Base-by-base conservation (phyloP, 2,888 invertebrate species). In the Protula sp. region DNA sequence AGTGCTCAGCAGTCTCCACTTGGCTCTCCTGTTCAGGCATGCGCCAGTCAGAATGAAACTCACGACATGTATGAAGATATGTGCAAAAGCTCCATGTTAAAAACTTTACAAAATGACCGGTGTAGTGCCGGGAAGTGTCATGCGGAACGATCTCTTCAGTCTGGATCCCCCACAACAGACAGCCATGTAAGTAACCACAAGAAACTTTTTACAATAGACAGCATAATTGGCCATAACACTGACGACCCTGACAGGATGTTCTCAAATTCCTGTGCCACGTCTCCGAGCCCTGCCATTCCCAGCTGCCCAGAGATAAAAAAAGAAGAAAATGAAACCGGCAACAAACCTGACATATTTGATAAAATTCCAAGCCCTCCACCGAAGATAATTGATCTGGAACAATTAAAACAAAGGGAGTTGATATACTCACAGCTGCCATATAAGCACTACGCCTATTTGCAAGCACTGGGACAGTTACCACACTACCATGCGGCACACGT, bases 281-380 rank as follows among this genome's bases (percentile, higher is more conserved):
- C 50, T 5, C 45, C 45, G 9, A 14, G 9, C n/a, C 45, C 45
- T 38, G 45, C 45, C 9, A 9, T n/a, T 14, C 9, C 45, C 45
- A 38, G 45, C 45, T 14, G 9, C 9, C 45, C 45, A 38, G 45
- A 9, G n/a, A n/a, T n/a, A n/a, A n/a, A n/a, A 14, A 9, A n/a
- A 9, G 45, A 38, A n/a, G 24, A 24, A 9, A 50, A 50, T 26
- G 24, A n/a, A 5, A 22, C 9, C 24, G 9, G 22, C 5, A 62
- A 65, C 56, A 73, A 69, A 60, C 57, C 63, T 30, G 73, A 75
- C 64, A 71, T 78, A 45, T 78, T 74, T 67, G 78, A 78, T 62
- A 72, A 70, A 60, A 76, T 78, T 54, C 77, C 75, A 3, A 75
- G 72, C 47, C 75, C 77, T 5, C 76, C 77, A 19, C 78, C 78